A percentile compares a stretch with the other conserved stretches of the same genome.
Evolutionary conservation across 2,113 vertebrate species (phyloP).

Genomic region (Anguilla rostrata): DNA sequence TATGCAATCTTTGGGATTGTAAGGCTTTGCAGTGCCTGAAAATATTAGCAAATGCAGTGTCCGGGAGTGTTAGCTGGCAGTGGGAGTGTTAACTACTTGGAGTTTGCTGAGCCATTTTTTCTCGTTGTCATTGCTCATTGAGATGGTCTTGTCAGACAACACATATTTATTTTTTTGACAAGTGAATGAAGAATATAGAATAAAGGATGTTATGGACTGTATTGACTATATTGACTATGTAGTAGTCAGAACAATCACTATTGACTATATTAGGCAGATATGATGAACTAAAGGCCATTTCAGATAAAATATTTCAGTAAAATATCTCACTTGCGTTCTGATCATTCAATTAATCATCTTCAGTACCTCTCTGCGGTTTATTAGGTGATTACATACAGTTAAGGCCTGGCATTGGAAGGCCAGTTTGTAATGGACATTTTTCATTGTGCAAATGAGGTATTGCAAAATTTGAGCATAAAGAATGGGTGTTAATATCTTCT

Average conservation of each 20-base stretch:
- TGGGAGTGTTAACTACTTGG: not conserved
- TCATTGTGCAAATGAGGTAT: not conserved
- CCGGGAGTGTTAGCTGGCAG: not conserved
- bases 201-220: not conserved
- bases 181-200: not conserved
- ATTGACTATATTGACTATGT: too few species aligned
- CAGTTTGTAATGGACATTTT: not conserved
- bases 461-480: not conserved
- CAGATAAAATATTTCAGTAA: not conserved
- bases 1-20: not conserved
- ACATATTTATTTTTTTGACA: slow-evolving; percentile 3
- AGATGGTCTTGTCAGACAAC: not conserved
- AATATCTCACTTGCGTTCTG: not conserved
- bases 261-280: not conserved
- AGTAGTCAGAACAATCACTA: not conserved
- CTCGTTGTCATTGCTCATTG: not conserved
- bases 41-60: not conserved
- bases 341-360: not conserved
- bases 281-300: not conserved
- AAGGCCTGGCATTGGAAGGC: not conserved
- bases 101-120: not conserved
- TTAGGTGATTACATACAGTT: not conserved
- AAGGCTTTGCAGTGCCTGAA: not conserved
- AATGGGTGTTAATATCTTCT: not conserved
- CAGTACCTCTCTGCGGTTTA: not conserved